These are phyloP conservation scores for Eutrigla gurnardus DNA, from an alignment of 2,797 vertebrate species.

Conservation along the genomic window DNA sequence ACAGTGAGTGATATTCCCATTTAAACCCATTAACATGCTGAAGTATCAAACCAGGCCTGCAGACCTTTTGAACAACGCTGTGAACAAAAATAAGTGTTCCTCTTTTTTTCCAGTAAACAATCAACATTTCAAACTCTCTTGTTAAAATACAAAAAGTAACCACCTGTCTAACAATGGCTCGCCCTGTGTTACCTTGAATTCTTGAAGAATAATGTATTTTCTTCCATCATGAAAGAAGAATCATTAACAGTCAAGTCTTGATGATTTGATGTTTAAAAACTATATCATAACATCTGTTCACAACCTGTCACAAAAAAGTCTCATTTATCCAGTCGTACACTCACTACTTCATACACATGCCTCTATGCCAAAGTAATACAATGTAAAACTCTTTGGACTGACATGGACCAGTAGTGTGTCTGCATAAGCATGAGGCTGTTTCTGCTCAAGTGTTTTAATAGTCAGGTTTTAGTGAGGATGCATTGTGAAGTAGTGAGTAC, in stretches of 20 bases:
- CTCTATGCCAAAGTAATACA: background rate
- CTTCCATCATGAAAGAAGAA: background rate
- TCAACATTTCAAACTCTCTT: background rate
- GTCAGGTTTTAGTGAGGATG: background rate
- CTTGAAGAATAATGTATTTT: no score
- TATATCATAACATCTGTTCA: background rate
- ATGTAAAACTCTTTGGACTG: background rate
- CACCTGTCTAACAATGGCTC: background rate
- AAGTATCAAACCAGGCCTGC: constrained; percentile 5
- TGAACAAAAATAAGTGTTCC: background rate
- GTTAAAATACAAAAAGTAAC: background rate
- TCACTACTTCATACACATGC: no score
- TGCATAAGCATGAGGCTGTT: background rate
- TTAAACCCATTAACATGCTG: constrained; percentile 38
- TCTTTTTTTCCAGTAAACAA: background rate
- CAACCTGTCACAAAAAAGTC: no score
- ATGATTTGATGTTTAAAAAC: background rate
- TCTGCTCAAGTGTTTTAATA: background rate
- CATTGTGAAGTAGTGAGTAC: no score
- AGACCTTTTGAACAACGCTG: constrained; percentile 3
- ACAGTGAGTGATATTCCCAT: constrained; percentile 32
- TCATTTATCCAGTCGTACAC: background rate
- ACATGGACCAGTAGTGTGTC: no score
- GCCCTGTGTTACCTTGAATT: background rate
- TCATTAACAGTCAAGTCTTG: background rate